phyloP scores from a whole-genome alignment of 2,888 invertebrate genomes.

The Brenthis hecate region DNA sequence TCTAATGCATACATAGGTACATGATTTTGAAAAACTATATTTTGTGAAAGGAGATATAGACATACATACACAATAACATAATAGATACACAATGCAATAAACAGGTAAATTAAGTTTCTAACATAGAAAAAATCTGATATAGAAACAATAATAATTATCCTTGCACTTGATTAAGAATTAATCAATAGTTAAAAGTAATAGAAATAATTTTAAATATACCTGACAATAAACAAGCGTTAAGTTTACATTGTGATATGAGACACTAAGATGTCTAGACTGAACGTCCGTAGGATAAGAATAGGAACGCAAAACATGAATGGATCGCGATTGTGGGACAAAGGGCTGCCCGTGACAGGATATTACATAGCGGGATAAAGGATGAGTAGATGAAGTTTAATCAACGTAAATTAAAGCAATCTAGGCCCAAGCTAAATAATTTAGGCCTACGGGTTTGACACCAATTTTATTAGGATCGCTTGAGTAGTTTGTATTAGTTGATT shows the following conservation, averaged over 20 bases:
- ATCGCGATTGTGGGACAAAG: slow-evolving; percentile 36
- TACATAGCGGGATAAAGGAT: slow-evolving; percentile 30
- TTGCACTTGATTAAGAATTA: too few species aligned
- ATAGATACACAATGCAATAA: too few species aligned
- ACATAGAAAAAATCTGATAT: too few species aligned
- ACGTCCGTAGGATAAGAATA: slow-evolving; percentile 31
- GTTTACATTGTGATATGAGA: slow-evolving; percentile 22
- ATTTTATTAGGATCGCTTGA: neutral
- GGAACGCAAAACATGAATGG: slow-evolving; percentile 37
- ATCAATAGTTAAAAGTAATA: too few species aligned
- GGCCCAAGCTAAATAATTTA: neutral
- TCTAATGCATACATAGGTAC: too few species aligned
- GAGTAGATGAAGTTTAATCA: slow-evolving; percentile 12
- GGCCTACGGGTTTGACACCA: neutral
- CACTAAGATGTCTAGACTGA: slow-evolving; percentile 5
- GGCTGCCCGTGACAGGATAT: slow-evolving; percentile 36
- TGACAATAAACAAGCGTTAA: slow-evolving; percentile 1
- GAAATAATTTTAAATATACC: neutral
- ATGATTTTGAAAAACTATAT: too few species aligned
- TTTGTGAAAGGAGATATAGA: too few species aligned
- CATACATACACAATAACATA: too few species aligned
- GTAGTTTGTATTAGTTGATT: too few species aligned
- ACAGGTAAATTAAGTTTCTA: too few species aligned
- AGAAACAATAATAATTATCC: too few species aligned
- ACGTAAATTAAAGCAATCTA: neutral